phyloP scores from a whole-genome alignment of 2,888 invertebrate genomes.

The Drymonia ruficornis region DNA sequence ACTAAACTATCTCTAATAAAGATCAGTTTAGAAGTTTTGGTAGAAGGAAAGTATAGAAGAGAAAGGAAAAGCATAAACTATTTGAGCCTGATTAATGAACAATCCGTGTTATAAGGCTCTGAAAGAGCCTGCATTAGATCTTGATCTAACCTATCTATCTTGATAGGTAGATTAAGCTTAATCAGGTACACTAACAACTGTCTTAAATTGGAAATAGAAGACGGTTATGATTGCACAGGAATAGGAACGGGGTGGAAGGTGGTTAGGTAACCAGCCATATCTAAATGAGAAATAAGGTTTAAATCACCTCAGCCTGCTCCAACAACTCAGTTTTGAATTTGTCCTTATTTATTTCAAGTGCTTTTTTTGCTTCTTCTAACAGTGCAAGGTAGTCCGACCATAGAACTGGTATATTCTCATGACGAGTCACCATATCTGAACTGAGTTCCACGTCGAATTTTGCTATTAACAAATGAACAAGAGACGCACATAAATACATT shows the following conservation, averaged over 20 bases:
- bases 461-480: slow-evolving; percentile 47
- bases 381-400: slow-evolving; percentile 90
- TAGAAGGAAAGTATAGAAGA: neutral
- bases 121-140: no score
- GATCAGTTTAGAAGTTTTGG: neutral
- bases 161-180: no score
- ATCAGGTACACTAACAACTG: no score
- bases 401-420: slow-evolving; percentile 84
- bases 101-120: no score
- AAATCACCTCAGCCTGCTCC: slow-evolving; percentile 86
- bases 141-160: no score
- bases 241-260: no score
- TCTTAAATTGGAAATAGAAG: no score
- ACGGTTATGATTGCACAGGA: no score
- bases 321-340: slow-evolving; percentile 89
- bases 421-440: slow-evolving; percentile 82
- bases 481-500: neutral
- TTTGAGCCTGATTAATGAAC: no score
- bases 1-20: no score
- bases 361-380: slow-evolving; percentile 89
- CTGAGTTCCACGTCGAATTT: slow-evolving; percentile 91
- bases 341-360: slow-evolving; percentile 89
- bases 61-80: no score
- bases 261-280: neutral
- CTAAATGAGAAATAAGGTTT: neutral